phyloP scores from a whole-genome alignment of 2,888 invertebrate genomes.

The Ophioninae sp. region DNA sequence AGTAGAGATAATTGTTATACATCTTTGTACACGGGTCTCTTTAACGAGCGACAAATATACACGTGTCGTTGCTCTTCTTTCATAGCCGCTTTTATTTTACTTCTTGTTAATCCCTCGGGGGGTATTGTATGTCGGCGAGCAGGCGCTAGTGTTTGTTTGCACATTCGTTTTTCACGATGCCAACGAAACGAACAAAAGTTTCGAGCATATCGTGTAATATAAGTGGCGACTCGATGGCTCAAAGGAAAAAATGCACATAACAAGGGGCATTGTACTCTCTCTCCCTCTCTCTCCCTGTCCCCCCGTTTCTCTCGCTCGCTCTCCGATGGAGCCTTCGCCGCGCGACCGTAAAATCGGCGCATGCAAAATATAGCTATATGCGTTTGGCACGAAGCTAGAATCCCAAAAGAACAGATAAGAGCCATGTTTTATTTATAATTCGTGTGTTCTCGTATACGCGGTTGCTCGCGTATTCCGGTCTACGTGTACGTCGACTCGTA shows the following conservation, averaged over 20 bases:
- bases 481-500: neutral
- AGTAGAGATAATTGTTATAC: neutral
- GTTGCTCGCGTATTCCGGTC: constrained; percentile 8
- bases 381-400: constrained; percentile 74
- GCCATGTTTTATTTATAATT: constrained; percentile 74
- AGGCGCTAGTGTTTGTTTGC: constrained; percentile 25
- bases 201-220: constrained; percentile 4
- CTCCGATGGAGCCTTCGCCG: neutral
- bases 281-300: neutral
- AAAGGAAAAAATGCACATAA: constrained; percentile 26
- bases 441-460: constrained; percentile 44
- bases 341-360: constrained; percentile 58
- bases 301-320: neutral
- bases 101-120: constrained; percentile 16
- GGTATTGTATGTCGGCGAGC: neutral
- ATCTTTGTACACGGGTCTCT: constrained; percentile 2
- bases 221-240: constrained; percentile 10
- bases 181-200: constrained; percentile 22
- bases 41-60: constrained; percentile 35
- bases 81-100: constrained; percentile 1
- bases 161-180: constrained; percentile 29
- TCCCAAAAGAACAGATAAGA: constrained; percentile 75
- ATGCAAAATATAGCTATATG: constrained; percentile 75
- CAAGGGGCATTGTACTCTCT: constrained; percentile 35
- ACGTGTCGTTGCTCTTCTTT: constrained; percentile 24